These are phyloP conservation scores for Pseudeuparius sepicola DNA, from an alignment of 2,888 invertebrate species.

Conservation along the genomic window DNA sequence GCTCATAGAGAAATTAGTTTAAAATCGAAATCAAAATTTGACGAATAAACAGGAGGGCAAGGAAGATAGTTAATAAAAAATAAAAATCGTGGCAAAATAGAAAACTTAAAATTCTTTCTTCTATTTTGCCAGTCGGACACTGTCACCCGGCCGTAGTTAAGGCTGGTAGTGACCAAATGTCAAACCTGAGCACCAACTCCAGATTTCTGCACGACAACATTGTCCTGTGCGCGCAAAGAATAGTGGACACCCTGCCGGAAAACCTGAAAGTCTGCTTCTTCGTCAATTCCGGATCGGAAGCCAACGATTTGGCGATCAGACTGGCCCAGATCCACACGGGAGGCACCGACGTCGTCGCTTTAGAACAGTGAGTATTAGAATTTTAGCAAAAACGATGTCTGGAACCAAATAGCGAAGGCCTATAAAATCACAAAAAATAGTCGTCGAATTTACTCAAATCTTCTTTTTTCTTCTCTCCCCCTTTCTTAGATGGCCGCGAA, in stretches of 20 bases:
- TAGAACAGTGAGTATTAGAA: slow-evolving; percentile 93
- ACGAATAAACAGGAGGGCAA: no score
- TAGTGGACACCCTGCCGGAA: slow-evolving; percentile 76
- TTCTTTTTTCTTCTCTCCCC: no score
- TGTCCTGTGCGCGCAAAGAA: slow-evolving; percentile 77
- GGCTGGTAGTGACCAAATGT: slow-evolving; percentile 86
- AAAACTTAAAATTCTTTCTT: no score
- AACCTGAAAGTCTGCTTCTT: slow-evolving; percentile 86
- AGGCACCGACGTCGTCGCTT: slow-evolving; percentile 78
- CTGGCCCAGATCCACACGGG: slow-evolving; percentile 84
- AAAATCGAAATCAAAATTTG: no score
- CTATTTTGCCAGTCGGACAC: slow-evolving; percentile 78
- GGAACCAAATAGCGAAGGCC: no score
- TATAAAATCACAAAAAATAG: no score
- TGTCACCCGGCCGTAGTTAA: slow-evolving; percentile 91
- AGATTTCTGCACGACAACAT: slow-evolving; percentile 94
- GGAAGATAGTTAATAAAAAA: no score
- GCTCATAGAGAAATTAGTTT: no score
- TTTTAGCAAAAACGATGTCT: no score
- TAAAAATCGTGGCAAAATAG: no score
- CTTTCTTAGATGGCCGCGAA: no score
- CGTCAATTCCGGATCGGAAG: slow-evolving; percentile 98
- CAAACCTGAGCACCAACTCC: slow-evolving; percentile 85
- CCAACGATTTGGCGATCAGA: slow-evolving; percentile 92
- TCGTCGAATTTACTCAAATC: no score